Evolutionary conservation across 2,797 vertebrate genomes (phyloP), one percentile per base, ranked within the genome.

Genomic region (Delichon dasypus): DNA sequence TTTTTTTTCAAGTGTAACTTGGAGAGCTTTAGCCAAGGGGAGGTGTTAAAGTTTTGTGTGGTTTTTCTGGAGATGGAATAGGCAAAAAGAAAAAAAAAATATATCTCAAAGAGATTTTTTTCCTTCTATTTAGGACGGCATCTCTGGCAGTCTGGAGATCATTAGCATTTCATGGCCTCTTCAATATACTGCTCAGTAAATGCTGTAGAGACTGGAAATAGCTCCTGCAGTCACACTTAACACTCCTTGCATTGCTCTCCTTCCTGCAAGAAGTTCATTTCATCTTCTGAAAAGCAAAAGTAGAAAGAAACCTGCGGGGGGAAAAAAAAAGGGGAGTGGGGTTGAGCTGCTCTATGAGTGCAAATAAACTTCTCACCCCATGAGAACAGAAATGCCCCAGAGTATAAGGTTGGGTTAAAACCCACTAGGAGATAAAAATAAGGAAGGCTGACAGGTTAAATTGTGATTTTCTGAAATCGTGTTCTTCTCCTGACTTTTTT

Each of bases 1-100:
- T 66, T 64, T 45, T 77, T 82, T 62, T 90, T 77, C 30, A 30
- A 89, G 81, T 84, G 47, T 55, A 80, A 66, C 89, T 91, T 45
- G 81, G 81, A 93, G 93, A 89, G 82, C 82, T 91, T 58, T 86
- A 94, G 88, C 89, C 92, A 66, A 91, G 88, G 82, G 90, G 80
- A 95, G 73, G 94, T 95, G 93, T 96, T 95, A 88, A 94, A 95
- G 79, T 80, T 93, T 83, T 71, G 50, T 85, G 70, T 70, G 74
- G 61, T 92, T 96, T 95, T 96, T 94, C 48, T 76, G 79, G 87
- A 89, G 94, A 85, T 76, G 91, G 72, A 74, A 60, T 36, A 54
- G 64, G 84, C 61, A 57, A 44, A 60, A 55, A 78, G 71, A 77
- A 40, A 61, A 58, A 74, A 58, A 14, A 22, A 36, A 47, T 55